phyloP scores from a whole-genome alignment of 1,140 invertebrate genomes.

The Apis cerana region DNA sequence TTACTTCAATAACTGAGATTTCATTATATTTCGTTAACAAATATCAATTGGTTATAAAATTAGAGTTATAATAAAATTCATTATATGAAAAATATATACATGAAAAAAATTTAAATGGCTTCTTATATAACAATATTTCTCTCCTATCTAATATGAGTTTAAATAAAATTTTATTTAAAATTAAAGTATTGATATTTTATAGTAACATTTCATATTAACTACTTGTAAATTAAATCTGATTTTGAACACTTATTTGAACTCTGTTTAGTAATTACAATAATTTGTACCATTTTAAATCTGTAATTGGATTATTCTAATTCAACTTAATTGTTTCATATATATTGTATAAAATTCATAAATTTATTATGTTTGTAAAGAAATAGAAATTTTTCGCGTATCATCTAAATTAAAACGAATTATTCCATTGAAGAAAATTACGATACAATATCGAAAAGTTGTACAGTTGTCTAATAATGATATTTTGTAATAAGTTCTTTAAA shows the following conservation, averaged over 20 bases:
- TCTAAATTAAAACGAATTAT: slow-evolving; percentile 6
- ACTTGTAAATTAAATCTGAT: slow-evolving; percentile 35
- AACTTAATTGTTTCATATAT: slow-evolving; percentile 13
- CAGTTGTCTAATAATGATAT: slow-evolving; percentile 42
- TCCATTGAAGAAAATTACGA: slow-evolving; percentile 34
- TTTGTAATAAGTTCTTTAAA: slow-evolving; percentile 51
- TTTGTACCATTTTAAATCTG: slow-evolving; percentile 60
- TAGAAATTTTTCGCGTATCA: slow-evolving; percentile 5
- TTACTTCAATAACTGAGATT: not conserved
- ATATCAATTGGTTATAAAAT: not conserved
- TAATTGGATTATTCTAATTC: slow-evolving; percentile 49
- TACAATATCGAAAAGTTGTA: slow-evolving; percentile 33
- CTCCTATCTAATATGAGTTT: not conserved
- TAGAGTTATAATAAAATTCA: slow-evolving; percentile 12
- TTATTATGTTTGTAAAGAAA: slow-evolving; percentile 32
- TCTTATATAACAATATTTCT: not conserved
- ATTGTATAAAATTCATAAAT: slow-evolving; percentile 35
- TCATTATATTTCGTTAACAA: not conserved
- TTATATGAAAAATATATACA: not conserved
- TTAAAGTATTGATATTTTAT: not conserved
- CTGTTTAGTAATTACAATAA: slow-evolving; percentile 55
- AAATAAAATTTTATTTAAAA: slow-evolving; percentile 10
- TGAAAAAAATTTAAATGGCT: not conserved
- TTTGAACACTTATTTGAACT: slow-evolving; percentile 63
- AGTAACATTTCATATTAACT: slow-evolving; percentile 18